These are phyloP conservation scores for Tetragonula clypearis DNA, from an alignment of 1,140 invertebrate species.

Conservation along the genomic window DNA sequence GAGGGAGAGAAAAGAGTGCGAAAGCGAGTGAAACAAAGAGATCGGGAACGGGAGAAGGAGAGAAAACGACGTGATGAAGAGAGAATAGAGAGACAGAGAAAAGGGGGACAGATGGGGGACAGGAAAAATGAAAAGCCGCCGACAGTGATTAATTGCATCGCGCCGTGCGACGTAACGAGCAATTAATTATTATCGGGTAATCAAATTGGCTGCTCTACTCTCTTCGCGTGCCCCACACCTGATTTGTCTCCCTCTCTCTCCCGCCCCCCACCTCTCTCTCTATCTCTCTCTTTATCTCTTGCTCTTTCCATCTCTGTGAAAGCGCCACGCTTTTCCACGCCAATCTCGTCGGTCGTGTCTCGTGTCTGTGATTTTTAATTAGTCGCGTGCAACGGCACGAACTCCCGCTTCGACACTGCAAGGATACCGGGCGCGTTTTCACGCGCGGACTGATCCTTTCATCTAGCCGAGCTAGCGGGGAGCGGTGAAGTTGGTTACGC, in stretches of 20 bases:
- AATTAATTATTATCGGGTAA: constrained; percentile 75
- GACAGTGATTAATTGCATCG: constrained; percentile 69
- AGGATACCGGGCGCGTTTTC: constrained; percentile 12
- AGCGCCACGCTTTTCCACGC: background rate
- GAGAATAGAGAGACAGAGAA: constrained; percentile 9
- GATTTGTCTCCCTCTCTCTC: background rate
- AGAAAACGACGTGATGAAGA: background rate
- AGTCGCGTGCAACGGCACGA: constrained; percentile 48
- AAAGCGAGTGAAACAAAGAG: constrained; percentile 17
- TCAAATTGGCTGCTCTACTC: constrained; percentile 61
- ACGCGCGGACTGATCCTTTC: constrained; percentile 7
- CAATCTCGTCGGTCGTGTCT: constrained; percentile 25
- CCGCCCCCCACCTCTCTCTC: no score
- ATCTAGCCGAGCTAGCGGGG: background rate
- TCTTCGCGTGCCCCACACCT: background rate
- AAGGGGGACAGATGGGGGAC: constrained; percentile 16
- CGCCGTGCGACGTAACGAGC: constrained; percentile 65
- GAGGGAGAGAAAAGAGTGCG: background rate
- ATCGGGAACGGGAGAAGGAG: background rate
- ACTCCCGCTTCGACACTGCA: background rate
- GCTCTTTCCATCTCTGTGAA: background rate
- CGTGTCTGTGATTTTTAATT: constrained; percentile 65
- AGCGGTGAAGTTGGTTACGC: background rate
- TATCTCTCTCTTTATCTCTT: background rate
- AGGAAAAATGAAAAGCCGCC: constrained; percentile 66